These are phyloP conservation scores for Creontiades dilutus DNA, from an alignment of 2,888 invertebrate species.

Conservation along the genomic window DNA sequence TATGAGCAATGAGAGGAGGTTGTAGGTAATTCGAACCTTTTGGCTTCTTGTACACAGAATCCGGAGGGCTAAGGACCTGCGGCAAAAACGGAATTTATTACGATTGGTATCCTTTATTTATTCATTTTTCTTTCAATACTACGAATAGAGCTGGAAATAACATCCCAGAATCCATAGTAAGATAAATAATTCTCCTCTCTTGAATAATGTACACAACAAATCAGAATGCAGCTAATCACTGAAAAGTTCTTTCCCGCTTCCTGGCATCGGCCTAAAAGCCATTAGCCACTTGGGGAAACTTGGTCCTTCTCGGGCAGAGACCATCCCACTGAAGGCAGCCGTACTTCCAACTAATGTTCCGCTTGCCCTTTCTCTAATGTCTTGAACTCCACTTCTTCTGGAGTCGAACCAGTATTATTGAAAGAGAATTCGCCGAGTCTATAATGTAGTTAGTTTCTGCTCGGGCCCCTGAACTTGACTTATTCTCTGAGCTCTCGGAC, in stretches of 20 bases:
- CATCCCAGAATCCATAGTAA: too few species aligned
- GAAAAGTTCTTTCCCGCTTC: not conserved
- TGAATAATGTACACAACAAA: not conserved
- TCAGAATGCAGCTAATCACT: conserved; percentile 27
- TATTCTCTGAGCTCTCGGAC: not conserved
- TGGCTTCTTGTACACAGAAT: too few species aligned
- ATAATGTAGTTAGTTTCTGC: conserved; percentile 22
- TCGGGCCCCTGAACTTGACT: not conserved
- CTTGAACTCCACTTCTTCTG: conserved; percentile 31
- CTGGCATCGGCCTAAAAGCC: conserved; percentile 24
- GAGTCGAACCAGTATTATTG: conserved; percentile 27
- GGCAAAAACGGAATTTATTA: too few species aligned
- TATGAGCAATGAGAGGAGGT: too few species aligned
- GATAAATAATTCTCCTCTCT: not conserved
- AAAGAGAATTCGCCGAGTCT: not conserved
- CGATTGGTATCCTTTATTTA: too few species aligned
- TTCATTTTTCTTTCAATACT: too few species aligned
- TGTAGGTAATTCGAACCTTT: too few species aligned
- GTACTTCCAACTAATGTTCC: conserved; percentile 39
- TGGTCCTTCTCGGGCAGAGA: not conserved
- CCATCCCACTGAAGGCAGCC: not conserved
- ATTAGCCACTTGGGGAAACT: conserved; percentile 10
- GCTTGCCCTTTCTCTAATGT: conserved; percentile 26
- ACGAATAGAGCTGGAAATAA: too few species aligned
- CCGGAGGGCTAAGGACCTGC: too few species aligned